Evolutionary conservation across 2,113 vertebrate genomes (phyloP).

Genomic region (Cnemophilus loriae): DNA sequence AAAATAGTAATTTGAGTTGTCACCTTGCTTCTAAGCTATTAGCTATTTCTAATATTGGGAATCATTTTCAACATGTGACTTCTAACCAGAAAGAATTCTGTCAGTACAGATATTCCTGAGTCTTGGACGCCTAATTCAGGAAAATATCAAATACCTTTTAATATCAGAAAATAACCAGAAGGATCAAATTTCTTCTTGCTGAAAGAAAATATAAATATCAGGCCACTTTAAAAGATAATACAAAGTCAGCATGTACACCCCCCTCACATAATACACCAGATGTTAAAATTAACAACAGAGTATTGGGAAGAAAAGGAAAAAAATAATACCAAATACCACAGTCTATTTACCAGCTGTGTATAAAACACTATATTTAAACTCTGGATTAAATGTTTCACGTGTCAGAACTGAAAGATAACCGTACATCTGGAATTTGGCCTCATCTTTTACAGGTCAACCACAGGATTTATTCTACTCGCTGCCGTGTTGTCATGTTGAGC

Average conservation of each 20-base stretch:
- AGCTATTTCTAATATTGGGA: background rate
- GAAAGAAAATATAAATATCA: background rate
- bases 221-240: background rate
- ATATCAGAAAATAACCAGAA: background rate
- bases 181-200: background rate
- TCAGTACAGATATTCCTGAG: background rate
- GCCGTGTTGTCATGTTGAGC: background rate
- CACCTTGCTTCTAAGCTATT: background rate
- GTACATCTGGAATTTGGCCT: background rate
- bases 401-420: background rate
- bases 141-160: background rate
- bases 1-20: background rate
- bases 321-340: background rate
- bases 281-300: background rate
- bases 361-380: background rate
- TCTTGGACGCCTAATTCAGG: background rate
- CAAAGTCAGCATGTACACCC: background rate
- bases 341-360: background rate
- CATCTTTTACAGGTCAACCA: background rate
- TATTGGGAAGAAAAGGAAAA: background rate
- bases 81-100: background rate
- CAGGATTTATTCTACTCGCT: background rate
- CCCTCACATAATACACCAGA: background rate
- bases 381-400: background rate
- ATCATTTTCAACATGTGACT: background rate